A percentile compares a stretch with the other conserved stretches of the same genome.
Evolutionary conservation across 2,797 vertebrate species (phyloP).

Genomic region (Nasua narica): DNA sequence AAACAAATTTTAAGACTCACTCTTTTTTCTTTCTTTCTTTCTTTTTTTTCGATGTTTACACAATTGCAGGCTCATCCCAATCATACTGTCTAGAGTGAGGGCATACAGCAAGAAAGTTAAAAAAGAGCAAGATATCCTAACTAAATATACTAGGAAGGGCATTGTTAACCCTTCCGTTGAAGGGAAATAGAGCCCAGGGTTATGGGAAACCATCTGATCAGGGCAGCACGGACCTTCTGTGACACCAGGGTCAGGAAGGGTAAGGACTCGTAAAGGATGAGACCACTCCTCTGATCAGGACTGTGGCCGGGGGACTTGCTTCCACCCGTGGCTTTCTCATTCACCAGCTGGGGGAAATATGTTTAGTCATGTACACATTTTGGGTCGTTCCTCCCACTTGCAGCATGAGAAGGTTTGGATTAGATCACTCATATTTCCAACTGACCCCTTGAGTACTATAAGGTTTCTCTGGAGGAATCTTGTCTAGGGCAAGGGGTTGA

Average conservation of each 20-base stretch:
- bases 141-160: not conserved
- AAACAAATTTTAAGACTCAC: not conserved
- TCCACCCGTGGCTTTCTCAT: not conserved
- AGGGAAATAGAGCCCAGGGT: not conserved
- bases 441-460: not conserved
- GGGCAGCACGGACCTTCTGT: not conserved
- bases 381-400: not conserved
- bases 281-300: not conserved
- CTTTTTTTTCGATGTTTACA: not conserved
- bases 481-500: not conserved
- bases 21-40: not conserved
- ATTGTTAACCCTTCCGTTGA: not conserved
- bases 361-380: not conserved
- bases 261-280: no score
- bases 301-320: not conserved
- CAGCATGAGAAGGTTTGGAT: not conserved
- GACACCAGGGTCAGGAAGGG: accelerated
- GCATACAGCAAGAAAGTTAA: not conserved
- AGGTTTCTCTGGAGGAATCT: not conserved
- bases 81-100: not conserved
- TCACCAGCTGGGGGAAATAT: not conserved
- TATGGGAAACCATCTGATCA: not conserved
- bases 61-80: not conserved
- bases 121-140: not conserved
- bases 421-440: not conserved